Percentiles rank a stretch among this genome's conserved stretches.
These are phyloP conservation scores for Bombus pyrosoma DNA, from an alignment of 1,140 invertebrate genomes.

Conservation along the genomic window DNA sequence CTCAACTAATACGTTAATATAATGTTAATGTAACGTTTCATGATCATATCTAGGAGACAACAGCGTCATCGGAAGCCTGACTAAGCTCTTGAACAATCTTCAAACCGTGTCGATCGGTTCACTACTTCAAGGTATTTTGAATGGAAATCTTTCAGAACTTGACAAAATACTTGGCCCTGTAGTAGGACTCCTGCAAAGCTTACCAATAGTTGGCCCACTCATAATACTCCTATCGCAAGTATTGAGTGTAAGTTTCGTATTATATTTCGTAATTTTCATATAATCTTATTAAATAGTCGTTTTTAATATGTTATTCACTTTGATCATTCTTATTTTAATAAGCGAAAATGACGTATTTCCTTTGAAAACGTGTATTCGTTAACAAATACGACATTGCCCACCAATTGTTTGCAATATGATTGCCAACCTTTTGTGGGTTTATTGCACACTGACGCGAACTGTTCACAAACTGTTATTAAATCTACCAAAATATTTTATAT, in stretches of 20 bases:
- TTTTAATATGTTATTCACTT: not conserved
- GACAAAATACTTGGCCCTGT: fast-evolving
- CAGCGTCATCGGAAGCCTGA: fast-evolving
- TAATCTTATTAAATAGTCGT: not conserved
- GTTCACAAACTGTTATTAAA: not conserved
- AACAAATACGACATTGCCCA: not conserved
- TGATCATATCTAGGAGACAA: fast-evolving
- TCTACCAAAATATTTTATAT: no score
- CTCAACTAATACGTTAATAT: no score
- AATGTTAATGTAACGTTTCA: no score
- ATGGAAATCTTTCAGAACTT: fast-evolving
- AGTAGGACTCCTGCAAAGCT: fast-evolving
- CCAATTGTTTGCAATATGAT: no score
- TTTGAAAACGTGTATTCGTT: not conserved
- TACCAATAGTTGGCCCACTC: not conserved
- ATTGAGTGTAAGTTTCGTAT: not conserved
- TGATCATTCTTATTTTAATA: not conserved
- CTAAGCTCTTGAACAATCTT: fast-evolving
- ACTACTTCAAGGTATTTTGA: no score
- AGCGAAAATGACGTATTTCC: not conserved
- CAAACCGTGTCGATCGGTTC: fast-evolving
- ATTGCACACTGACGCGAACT: no score
- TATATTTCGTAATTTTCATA: not conserved
- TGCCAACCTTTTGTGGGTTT: no score
- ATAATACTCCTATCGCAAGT: fast-evolving